Base-by-base conservation (phyloP, 2,113 vertebrate genomes). In the Psittacula cyanocephala region DNA sequence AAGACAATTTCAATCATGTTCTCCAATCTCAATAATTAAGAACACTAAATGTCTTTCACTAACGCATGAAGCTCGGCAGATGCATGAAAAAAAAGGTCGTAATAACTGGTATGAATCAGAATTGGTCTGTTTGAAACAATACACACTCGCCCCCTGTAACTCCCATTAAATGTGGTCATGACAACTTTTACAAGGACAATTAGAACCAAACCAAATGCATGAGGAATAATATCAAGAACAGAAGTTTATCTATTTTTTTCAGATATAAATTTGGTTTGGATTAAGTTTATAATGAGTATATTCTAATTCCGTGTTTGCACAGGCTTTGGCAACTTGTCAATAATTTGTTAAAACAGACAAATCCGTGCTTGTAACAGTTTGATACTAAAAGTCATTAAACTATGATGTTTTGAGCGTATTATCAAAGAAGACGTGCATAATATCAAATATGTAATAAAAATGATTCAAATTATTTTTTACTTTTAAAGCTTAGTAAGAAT, bases 291-390 rank as follows among this genome's bases (percentile, higher is more conserved):
- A 68, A 88, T 83, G 23, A 76, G 6, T 8, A 35, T 84, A 79
- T 79, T 78, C 84, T 64, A 3, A 79, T 71, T 72, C 59, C 41
- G 14, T 86, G 75, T 88, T 93, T 92, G 29, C 11, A 87, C 41
- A 81, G 74, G 35, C 35, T 93, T 92, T 85, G 86, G 78, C 57
- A 87, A 91, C 50, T 62, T 87, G 23, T 79, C 65, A 84, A 55
- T 13, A 57, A 25, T 64, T 87, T 60, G 29, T 67, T 63, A 86
- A 84, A 96, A 65, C 13, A 85, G 49, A 62, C 11, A 84, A 88
- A 84, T 64, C 39, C 57, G 10, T 81, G 47, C 39, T 71, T 71
- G 13, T 55, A 35, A 60, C 12, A 86, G 10, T 47, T 74, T 70
- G 35, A 59, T 75, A 59, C 29, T 53, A 86, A 78, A 81, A 82